These are phyloP conservation scores for Melanotaenia duboulayi DNA, from an alignment of 2,113 vertebrate genomes.

Conservation along the genomic window DNA sequence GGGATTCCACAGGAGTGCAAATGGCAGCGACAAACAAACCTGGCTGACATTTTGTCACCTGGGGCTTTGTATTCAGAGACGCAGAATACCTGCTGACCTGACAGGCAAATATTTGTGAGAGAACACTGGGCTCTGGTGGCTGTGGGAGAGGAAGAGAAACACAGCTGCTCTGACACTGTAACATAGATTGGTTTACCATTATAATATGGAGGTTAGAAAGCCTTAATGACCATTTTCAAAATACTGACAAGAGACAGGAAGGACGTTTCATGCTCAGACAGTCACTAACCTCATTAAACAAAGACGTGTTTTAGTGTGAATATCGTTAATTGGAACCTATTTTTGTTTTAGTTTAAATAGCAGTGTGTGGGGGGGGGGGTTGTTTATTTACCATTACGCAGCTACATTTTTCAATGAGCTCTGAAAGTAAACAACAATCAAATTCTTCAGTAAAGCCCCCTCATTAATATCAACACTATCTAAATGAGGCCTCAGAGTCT, in stretches of 20 bases:
- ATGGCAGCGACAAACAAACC: conserved; percentile 64
- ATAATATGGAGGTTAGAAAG: conserved; percentile 6
- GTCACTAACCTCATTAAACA: conserved; percentile 28
- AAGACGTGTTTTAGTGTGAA: conserved; percentile 21
- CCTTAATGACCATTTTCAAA: conserved; percentile 9
- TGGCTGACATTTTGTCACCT: conserved; percentile 61
- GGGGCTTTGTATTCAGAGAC: conserved; percentile 47
- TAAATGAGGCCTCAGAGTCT: conserved; percentile 56
- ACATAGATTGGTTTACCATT: conserved; percentile 3
- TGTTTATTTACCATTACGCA: conserved; percentile 33
- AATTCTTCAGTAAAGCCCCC: conserved; percentile 53
- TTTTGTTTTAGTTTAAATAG: conserved; percentile 49
- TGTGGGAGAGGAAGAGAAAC: conserved; percentile 20
- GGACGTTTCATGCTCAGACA: conserved; percentile 15
- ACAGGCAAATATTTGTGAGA: conserved; percentile 36
- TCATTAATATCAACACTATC: conserved; percentile 71
- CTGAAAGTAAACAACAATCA: conserved; percentile 61
- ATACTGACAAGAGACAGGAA: conserved; percentile 13
- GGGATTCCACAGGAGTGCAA: conserved; percentile 54
- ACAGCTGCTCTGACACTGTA: conserved; percentile 11
- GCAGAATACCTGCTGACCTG: conserved; percentile 55
- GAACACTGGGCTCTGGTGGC: conserved; percentile 19
- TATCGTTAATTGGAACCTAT: conserved; percentile 48
- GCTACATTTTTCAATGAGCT: conserved; percentile 62
- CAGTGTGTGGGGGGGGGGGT: conserved; percentile 9